Conservation (phyloP, 37 sponge, comb jelly and placozoan species). For the Sycon ciliatum region DNA sequence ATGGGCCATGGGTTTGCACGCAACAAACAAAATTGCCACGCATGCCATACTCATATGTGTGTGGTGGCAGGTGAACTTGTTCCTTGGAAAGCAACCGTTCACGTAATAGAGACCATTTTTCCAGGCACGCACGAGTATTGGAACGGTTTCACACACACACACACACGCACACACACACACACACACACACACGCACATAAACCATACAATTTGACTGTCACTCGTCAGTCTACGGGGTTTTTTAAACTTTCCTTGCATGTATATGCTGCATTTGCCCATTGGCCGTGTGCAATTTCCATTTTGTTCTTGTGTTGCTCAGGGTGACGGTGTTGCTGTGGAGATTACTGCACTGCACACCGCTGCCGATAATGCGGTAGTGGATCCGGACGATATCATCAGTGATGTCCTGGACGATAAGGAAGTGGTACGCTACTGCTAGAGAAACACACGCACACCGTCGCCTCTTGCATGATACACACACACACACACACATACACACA, state of each 20-base stretch:
- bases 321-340: not conserved
- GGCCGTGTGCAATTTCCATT: too few relatives aligned
- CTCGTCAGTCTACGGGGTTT: not conserved
- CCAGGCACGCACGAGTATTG: not conserved
- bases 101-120: not conserved
- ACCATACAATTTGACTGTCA: not conserved
- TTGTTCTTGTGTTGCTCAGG: not conserved
- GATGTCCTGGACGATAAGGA: constrained; percentile 74
- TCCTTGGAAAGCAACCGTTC: not conserved
- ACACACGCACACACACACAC: constrained; percentile 3
- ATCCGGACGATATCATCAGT: constrained; percentile 57
- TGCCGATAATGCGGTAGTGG: constrained; percentile 16
- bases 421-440: constrained; percentile 25
- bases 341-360: not conserved
- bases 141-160: not conserved
- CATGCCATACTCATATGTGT: too few relatives aligned
- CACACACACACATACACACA: not conserved
- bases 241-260: too few relatives aligned
- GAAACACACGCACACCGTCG: too few relatives aligned
- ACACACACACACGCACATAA: not conserved
- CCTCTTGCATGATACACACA: not conserved
- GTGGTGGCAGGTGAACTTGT: too few relatives aligned
- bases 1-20: too few relatives aligned
- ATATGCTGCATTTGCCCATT: too few relatives aligned
- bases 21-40: too few relatives aligned